phyloP scores from a whole-genome alignment of 1,140 invertebrate species.

The Drosophila nikananu region DNA sequence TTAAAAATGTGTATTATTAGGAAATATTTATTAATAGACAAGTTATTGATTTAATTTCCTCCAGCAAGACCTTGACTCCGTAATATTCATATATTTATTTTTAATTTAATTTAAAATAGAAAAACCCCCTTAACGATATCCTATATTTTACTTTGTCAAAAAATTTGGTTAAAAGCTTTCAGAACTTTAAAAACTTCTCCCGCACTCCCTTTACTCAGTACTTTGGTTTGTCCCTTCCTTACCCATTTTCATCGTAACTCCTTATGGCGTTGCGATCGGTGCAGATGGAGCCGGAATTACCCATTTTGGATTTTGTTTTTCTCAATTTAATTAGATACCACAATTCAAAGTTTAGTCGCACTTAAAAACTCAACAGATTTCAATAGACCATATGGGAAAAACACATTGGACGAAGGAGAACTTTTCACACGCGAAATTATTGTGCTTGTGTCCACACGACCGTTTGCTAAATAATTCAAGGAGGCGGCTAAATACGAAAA shows the following conservation, averaged over 20 bases:
- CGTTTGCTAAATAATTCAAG: conserved; percentile 23
- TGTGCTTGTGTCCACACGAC: background rate
- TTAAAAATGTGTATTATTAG: no score
- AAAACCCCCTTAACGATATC: accelerated
- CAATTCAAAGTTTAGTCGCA: background rate
- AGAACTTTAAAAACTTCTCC: conserved; percentile 21
- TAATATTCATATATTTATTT: no score
- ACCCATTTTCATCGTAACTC: conserved; percentile 76
- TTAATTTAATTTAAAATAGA: background rate
- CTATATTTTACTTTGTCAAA: background rate
- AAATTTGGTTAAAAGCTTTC: no score
- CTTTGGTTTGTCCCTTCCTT: conserved; percentile 37
- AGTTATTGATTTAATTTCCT: no score
- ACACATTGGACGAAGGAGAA: background rate
- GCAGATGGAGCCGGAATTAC: conserved; percentile 82
- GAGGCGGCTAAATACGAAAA: conserved; percentile 13
- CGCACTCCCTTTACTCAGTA: background rate
- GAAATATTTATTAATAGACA: no score
- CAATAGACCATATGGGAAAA: conserved; percentile 1
- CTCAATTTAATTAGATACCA: conserved; percentile 7
- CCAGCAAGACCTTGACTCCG: no score
- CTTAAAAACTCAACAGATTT: conserved; percentile 8
- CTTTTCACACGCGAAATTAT: conserved; percentile 21
- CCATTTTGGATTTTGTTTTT: conserved; percentile 51
- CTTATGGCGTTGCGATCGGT: conserved; percentile 74